These are phyloP conservation scores for Galago senegalensis DNA, from an alignment of 2,797 vertebrate species.

Conservation along the genomic window DNA sequence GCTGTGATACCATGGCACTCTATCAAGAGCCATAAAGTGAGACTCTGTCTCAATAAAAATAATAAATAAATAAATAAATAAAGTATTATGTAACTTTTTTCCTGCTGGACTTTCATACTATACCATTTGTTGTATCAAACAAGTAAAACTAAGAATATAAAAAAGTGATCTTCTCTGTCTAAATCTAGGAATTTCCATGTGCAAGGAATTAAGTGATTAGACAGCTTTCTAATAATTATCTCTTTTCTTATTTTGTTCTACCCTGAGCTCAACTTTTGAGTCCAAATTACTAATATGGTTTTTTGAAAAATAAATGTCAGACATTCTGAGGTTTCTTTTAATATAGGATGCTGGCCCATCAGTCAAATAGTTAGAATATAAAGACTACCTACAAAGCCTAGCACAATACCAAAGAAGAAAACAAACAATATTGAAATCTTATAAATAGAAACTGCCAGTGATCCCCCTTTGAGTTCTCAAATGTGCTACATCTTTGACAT, in stretches of 20 bases:
- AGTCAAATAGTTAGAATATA: background rate
- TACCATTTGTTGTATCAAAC: background rate
- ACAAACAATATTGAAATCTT: background rate
- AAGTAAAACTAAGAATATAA: conserved; percentile 10
- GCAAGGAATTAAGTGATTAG: background rate
- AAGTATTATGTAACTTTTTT: background rate
- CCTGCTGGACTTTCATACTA: background rate
- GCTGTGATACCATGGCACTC: too few species aligned
- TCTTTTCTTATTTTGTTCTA: conserved; percentile 3
- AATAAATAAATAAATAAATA: background rate
- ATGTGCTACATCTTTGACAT: background rate
- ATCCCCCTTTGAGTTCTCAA: conserved; percentile 37
- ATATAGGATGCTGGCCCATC: background rate
- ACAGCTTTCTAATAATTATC: background rate
- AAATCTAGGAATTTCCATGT: background rate
- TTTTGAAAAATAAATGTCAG: conserved; percentile 17
- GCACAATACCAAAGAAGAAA: background rate
- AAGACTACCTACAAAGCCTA: background rate
- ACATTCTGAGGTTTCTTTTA: background rate
- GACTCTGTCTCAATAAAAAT: too few species aligned
- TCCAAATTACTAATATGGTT: background rate
- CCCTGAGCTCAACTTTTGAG: background rate
- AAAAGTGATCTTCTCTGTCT: background rate
- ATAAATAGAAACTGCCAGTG: background rate
- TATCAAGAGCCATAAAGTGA: too few species aligned